Percentiles rank a stretch among this genome's conserved stretches.
Conservation (phyloP, 1,140 invertebrate genomes). For the Periplaneta americana region DNA sequence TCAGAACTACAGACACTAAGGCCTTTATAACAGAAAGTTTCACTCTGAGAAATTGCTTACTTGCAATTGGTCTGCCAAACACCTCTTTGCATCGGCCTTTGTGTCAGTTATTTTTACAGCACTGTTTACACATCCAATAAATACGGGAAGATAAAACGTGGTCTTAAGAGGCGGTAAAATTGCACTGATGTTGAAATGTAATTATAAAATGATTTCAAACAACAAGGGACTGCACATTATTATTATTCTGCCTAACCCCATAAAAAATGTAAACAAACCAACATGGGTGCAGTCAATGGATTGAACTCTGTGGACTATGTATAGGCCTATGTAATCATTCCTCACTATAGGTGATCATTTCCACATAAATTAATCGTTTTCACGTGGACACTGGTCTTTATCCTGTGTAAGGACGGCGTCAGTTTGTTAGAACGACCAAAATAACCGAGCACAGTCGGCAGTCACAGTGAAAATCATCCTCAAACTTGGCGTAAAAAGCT, state of each 20-base stretch:
- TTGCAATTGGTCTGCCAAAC: neutral
- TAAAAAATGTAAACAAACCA: constrained; percentile 18
- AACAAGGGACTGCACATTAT: neutral
- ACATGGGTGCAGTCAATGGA: constrained; percentile 5
- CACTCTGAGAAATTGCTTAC: neutral
- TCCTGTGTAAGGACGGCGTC: neutral
- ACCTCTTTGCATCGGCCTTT: neutral
- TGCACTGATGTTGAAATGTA: neutral
- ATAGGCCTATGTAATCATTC: neutral
- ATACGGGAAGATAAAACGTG: neutral
- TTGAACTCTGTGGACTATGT: neutral
- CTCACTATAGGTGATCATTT: neutral
- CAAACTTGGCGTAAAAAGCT: neutral
- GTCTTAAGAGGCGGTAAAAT: neutral
- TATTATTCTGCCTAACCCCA: neutral
- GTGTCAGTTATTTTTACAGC: neutral
- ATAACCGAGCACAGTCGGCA: neutral
- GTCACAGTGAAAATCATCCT: neutral
- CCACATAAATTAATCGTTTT: neutral
- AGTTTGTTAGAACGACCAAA: neutral
- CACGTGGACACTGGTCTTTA: neutral
- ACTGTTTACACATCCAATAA: neutral
- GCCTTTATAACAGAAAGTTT: neutral
- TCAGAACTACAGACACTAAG: constrained; percentile 8
- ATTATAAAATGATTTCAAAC: neutral